phyloP scores from a whole-genome alignment of 2,888 invertebrate genomes.

The Mellilla xanthometata region DNA sequence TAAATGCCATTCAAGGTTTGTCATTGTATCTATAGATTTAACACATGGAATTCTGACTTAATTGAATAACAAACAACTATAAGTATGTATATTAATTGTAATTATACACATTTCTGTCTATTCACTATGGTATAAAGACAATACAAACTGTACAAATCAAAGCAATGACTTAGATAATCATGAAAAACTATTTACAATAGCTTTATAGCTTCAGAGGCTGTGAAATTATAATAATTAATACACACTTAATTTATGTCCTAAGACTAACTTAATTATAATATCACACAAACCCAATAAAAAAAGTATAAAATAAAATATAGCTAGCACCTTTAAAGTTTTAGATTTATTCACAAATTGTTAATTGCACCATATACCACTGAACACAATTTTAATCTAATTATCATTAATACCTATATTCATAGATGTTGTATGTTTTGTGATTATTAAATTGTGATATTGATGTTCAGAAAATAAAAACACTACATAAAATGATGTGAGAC shows the following conservation, averaged over 20 bases:
- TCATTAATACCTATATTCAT: too few species aligned
- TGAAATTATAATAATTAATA: conserved; percentile 20
- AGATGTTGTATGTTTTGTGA: too few species aligned
- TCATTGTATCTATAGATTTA: too few species aligned
- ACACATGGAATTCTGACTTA: too few species aligned
- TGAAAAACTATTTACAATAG: conserved; percentile 35
- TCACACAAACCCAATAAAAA: conserved; percentile 20
- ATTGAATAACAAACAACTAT: too few species aligned
- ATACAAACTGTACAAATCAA: conserved; percentile 22
- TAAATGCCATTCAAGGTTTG: too few species aligned
- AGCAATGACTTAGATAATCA: conserved; percentile 24
- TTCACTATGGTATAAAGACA: conserved; percentile 11
- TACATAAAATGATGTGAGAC: too few species aligned
- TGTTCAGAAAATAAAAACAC: too few species aligned
- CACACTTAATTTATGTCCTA: conserved; percentile 8
- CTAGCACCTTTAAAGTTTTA: conserved; percentile 24
- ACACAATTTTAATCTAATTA: too few species aligned
- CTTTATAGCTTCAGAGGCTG: conserved; percentile 27
- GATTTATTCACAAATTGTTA: conserved; percentile 8
- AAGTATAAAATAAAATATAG: conserved; percentile 9
- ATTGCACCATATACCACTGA: conserved; percentile 24
- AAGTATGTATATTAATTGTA: too few species aligned
- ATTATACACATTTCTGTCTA: background rate
- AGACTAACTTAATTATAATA: conserved; percentile 13
- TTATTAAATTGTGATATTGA: too few species aligned